A percentile compares a stretch with the other conserved stretches of the same genome.
phyloP scores from a whole-genome alignment of 2,797 vertebrate genomes.

The Anas acuta region DNA sequence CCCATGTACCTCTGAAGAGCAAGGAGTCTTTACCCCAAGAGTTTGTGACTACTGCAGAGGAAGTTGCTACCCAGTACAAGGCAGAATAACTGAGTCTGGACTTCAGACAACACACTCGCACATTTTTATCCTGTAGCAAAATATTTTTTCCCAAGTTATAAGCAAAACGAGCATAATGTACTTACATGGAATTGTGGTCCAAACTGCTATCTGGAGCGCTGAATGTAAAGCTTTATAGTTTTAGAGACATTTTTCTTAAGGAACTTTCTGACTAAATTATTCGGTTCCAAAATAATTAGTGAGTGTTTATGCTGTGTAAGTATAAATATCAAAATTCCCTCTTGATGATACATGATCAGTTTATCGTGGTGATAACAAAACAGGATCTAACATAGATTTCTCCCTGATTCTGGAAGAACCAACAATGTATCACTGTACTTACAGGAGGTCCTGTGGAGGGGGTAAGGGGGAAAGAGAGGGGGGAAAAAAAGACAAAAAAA shows the following conservation, averaged over 20 bases:
- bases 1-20: not conserved
- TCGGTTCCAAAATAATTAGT: not conserved
- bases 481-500: slow-evolving; percentile 32
- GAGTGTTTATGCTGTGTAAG: not conserved
- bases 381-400: slow-evolving; percentile 58
- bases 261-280: not conserved
- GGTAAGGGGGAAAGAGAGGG: slow-evolving; percentile 6
- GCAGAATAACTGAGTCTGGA: not conserved
- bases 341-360: not conserved
- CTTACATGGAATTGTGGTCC: slow-evolving; percentile 2
- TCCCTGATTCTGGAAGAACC: slow-evolving; percentile 67
- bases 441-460: slow-evolving; percentile 92
- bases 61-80: not conserved
- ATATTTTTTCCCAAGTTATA: not conserved
- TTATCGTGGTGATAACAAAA: slow-evolving; percentile 27
- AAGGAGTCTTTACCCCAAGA: not conserved
- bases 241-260: slow-evolving; percentile 18
- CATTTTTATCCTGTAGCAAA: not conserved
- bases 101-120: not conserved
- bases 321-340: slow-evolving; percentile 14
- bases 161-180: slow-evolving; percentile 18
- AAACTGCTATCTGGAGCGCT: not conserved
- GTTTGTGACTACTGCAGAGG: not conserved
- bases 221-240: slow-evolving; percentile 29
- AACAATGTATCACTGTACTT: slow-evolving; percentile 84